Percentiles rank a stretch among this genome's conserved stretches.
Conservation (phyloP, 2,113 vertebrate genomes). For the Callipepla californica region DNA sequence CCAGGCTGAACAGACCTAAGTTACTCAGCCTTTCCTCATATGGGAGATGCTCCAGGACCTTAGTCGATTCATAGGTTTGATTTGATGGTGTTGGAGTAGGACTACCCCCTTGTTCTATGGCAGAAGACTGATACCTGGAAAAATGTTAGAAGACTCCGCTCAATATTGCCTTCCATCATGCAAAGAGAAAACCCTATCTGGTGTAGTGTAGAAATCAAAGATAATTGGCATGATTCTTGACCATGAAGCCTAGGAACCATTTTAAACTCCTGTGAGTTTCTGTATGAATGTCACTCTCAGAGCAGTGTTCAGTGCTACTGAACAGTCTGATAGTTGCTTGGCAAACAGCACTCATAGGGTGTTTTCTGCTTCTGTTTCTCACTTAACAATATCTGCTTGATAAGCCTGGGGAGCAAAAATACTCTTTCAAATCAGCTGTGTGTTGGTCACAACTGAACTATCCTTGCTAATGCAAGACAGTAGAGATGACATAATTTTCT, state of each 20-base stretch:
- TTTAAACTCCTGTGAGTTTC: neutral
- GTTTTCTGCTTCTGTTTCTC: neutral
- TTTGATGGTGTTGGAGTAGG: neutral
- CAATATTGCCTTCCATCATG: neutral
- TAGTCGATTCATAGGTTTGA: neutral
- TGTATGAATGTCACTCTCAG: neutral
- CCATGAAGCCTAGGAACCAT: neutral
- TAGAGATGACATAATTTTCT: neutral
- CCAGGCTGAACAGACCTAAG: too few species aligned
- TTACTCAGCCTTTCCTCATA: too few species aligned
- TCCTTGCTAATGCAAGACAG: neutral
- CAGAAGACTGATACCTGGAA: neutral
- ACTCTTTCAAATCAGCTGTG: neutral
- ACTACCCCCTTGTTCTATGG: neutral
- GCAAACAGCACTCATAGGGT: neutral
- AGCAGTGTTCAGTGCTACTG: neutral
- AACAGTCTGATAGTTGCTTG: neutral
- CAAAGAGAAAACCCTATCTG: neutral
- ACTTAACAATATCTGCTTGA: neutral
- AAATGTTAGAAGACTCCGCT: neutral
- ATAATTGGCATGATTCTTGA: neutral
- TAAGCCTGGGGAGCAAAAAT: neutral
- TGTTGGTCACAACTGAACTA: neutral
- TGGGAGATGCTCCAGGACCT: too few species aligned
- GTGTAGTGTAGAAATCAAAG: neutral